Evolutionary conservation across 2,797 vertebrate species (phyloP), one percentile per base, ranked within the genome.

Genomic region (Anas acuta): DNA sequence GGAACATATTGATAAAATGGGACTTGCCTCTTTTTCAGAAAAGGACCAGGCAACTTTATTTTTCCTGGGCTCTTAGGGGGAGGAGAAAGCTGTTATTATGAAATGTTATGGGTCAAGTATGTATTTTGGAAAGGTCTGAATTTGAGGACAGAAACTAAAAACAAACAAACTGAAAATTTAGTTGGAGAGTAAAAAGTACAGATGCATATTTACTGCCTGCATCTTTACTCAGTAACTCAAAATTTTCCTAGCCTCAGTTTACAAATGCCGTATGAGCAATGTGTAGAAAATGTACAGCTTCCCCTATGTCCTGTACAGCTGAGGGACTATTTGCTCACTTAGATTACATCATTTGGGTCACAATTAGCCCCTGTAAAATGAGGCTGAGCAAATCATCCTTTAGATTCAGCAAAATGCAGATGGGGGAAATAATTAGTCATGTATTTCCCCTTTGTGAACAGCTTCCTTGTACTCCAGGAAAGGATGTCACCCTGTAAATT

Each of bases 341-440:
- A 2, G 32, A 75, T 94, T 73, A 95, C 47, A 58, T 84, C 16
- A 92, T 92, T 95, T 60, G 87, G 74, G 64, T 85, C 88, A 94
- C 70, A 79, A 80, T 92, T 86, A 93, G 6, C 17, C 64, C 67
- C 53, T 72, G 77, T 26, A 82, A 92, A 92, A 77, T 7, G 16
- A 93, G 15, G 8, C 35, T 60, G 23, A 22, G 49, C 45, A 93
- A 94, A 87, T 91, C 72, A 77, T 76, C 73, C 56, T 92, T 70
- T 87, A 70, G 17, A 79, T 71, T 93, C 62, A 54, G 72, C 26
- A 88, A 91, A 95, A 88, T 89, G 70, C 88, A 95, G 82, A 87
- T 73, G 51, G 60, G 57, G 74, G 51, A 92, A 94, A 90, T 74
- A 96, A 95, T 94, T 93, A 92, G 45, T 96, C 71, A 88, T 75